Evolutionary conservation across 2,888 invertebrate genomes (phyloP).

Genomic region (Crepidodera aurea): DNA sequence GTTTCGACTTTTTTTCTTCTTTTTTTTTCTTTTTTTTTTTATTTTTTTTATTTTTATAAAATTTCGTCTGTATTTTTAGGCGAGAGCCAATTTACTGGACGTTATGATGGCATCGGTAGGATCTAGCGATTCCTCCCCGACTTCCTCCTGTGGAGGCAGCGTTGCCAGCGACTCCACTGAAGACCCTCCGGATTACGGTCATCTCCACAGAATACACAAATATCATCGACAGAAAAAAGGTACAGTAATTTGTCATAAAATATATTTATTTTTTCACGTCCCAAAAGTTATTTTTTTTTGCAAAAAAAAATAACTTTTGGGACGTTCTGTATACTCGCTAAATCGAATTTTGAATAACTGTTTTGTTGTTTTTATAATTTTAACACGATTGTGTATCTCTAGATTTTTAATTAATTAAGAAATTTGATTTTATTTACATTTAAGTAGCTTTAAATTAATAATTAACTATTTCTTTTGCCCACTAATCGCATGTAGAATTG

Average conservation of each 20-base stretch:
- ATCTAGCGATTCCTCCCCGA: constrained; percentile 75
- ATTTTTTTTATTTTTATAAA: too few relatives aligned
- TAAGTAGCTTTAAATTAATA: neutral
- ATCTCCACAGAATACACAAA: constrained; percentile 73
- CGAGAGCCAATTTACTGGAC: constrained; percentile 77
- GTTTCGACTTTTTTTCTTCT: too few relatives aligned
- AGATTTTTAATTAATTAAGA: too few relatives aligned
- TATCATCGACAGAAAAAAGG: constrained; percentile 81
- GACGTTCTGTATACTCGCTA: too few relatives aligned
- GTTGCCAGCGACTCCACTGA: constrained; percentile 68
- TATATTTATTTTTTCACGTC: too few relatives aligned
- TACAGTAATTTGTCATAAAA: constrained; percentile 56
- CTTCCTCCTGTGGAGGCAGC: constrained; percentile 72
- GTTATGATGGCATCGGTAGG: constrained; percentile 72
- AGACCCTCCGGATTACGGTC: constrained; percentile 72
- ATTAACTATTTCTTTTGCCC: constrained; percentile 5
- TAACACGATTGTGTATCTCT: too few relatives aligned
- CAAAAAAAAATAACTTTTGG: neutral
- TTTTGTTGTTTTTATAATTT: too few relatives aligned
- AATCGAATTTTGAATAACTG: too few relatives aligned
- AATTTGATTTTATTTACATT: neutral
- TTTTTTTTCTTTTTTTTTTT: too few relatives aligned
- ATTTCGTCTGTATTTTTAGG: constrained; percentile 64
- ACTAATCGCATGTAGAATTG: constrained; percentile 16
- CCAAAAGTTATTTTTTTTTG: neutral